Conservation (phyloP, 2,797 vertebrate species). For the Siniperca undulata region DNA sequence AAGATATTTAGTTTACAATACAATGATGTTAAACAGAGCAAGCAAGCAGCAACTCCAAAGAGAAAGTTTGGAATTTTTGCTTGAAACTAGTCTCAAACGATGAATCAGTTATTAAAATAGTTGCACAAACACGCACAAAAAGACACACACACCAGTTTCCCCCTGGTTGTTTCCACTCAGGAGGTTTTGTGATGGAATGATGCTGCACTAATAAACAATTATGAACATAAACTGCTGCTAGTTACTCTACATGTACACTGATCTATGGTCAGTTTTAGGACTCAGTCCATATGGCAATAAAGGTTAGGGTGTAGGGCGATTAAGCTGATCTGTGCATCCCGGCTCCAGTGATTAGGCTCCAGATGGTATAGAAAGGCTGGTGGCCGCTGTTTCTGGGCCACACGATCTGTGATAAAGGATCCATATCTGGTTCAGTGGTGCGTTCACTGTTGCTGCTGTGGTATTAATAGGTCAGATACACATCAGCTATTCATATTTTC, state of each 20-base stretch:
- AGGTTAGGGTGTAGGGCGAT: slow-evolving; percentile 56
- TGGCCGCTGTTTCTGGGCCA: slow-evolving; percentile 45
- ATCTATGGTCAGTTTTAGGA: slow-evolving; percentile 62
- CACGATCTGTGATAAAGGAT: slow-evolving; percentile 64
- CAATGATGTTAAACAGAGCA: slow-evolving; percentile 1
- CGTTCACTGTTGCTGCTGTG: slow-evolving; percentile 53
- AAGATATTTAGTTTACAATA: background rate
- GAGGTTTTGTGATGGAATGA: slow-evolving; percentile 41
- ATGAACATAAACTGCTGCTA: slow-evolving; percentile 45
- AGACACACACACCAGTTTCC: slow-evolving; percentile 6
- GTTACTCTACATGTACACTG: slow-evolving; percentile 41
- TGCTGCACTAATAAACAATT: slow-evolving; percentile 48
- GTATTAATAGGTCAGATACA: slow-evolving; percentile 78
- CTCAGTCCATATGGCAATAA: slow-evolving; percentile 59
- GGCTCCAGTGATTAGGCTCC: slow-evolving; percentile 57
- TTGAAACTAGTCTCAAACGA: background rate
- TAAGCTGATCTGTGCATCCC: slow-evolving; percentile 54
- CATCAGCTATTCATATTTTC: slow-evolving; percentile 75
- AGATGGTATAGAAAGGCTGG: slow-evolving; percentile 61
- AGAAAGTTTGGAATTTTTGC: background rate
- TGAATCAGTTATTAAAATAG: background rate
- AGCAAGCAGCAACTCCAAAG: background rate
- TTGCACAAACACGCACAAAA: slow-evolving; percentile 6
- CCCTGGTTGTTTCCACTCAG: slow-evolving; percentile 20
- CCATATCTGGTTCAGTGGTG: slow-evolving; percentile 71